phyloP scores from a whole-genome alignment of 2,888 invertebrate species.

The Tanytarsus gracilentus region DNA sequence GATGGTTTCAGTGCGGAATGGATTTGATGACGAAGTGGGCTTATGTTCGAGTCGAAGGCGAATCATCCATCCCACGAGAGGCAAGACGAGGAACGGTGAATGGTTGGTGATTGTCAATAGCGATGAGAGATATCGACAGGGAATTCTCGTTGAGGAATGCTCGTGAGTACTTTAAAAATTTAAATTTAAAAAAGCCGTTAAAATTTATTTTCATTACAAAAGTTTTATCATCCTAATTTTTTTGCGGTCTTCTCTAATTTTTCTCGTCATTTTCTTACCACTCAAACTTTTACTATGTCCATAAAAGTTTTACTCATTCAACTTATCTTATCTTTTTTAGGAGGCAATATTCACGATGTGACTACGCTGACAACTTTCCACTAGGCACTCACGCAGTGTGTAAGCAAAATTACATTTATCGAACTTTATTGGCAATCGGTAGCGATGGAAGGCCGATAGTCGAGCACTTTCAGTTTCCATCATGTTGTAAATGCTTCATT shows the following conservation, averaged over 20 bases:
- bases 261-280: too few species aligned
- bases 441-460: not conserved
- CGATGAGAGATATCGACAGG: slow-evolving; percentile 16
- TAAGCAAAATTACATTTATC: slow-evolving; percentile 12
- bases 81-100: not conserved
- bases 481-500: slow-evolving; percentile 21
- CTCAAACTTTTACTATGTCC: too few species aligned
- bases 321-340: not conserved
- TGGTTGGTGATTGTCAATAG: slow-evolving; percentile 2
- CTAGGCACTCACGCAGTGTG: not conserved
- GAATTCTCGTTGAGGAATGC: slow-evolving; percentile 21
- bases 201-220: too few species aligned
- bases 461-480: slow-evolving; percentile 24
- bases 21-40: slow-evolving; percentile 9
- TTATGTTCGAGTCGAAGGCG: slow-evolving; percentile 7
- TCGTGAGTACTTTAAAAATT: not conserved
- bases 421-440: slow-evolving; percentile 2
- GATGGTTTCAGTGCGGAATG: not conserved
- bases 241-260: too few species aligned
- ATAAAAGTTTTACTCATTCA: too few species aligned
- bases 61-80: slow-evolving; percentile 4
- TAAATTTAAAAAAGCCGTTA: not conserved
- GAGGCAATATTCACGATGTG: not conserved
- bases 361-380: slow-evolving; percentile 8
- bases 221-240: too few species aligned